Base-by-base conservation (phyloP, 2,113 vertebrate species). In the Irena cyanogastra region DNA sequence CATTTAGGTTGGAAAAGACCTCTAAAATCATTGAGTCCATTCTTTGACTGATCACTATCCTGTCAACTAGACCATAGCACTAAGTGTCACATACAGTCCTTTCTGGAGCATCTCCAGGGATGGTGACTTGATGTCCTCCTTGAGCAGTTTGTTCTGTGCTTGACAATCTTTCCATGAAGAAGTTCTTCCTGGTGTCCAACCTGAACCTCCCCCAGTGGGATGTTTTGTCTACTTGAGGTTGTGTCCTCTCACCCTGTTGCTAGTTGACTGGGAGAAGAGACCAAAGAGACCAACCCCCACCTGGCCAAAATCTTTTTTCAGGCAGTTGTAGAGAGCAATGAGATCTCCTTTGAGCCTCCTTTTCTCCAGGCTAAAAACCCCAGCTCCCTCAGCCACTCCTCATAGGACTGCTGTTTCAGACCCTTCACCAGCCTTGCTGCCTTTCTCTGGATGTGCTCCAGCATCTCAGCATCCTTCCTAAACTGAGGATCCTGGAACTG, bases 271-370 rank as follows among this genome's bases (percentile, higher is more conserved):
- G n/a, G 5, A 75, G 23, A 66, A n/a, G 24, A 66, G 9, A 45
- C 45, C 4, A 9, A 66, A n/a, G 24, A 66, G 9, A 45, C 45
- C 4, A 9, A 2, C 2, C 8, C 13, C 3, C 7, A 16, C 16
- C n/a, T 45, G 20, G 16, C 28, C 9, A 30, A 35, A 75, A 4
- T 5, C 24, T 53, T 4, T 28, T n/a, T 45, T 53, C 24, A 60
- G 20, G 33, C 0, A 39, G 19, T 6, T 75, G 6, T 6, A 14
- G 20, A 45, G 19, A 59, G 5, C 3, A 4, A 3, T 20, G 12
- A 37, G 10, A 10, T 57, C 18, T 15, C 7, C 16, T 9, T 37
- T 39, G 39, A 53, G 10, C 5, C 45, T 60, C 24, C 11, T 59
- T 57, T 66, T n/a, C 27, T 52, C 16, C 52, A 66, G 52, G 23